Conservation (phyloP, 2,888 invertebrate species). For the Andrena haemorrhoa region DNA sequence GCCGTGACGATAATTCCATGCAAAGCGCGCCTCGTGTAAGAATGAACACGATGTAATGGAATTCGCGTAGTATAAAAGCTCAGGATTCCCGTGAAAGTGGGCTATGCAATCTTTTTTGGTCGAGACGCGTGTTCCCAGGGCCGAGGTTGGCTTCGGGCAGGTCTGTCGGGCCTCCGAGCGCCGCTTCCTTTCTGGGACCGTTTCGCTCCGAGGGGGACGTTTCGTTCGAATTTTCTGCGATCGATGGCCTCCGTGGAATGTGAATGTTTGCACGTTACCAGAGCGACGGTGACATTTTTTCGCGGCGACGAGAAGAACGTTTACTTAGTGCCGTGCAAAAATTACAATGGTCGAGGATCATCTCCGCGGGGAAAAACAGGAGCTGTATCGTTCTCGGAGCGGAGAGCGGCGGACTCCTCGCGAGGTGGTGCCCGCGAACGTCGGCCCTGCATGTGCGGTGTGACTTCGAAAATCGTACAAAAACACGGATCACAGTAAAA, state of each 20-base stretch:
- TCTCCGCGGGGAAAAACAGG: neutral
- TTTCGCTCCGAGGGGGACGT: neutral
- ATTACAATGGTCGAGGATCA: neutral
- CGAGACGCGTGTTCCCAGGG: constrained; percentile 67
- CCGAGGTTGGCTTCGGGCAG: constrained; percentile 53
- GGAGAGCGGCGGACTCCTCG: neutral
- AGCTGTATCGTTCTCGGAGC: neutral
- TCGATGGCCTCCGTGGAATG: neutral
- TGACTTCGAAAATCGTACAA: constrained; percentile 80
- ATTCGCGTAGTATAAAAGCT: constrained; percentile 66
- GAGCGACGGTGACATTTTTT: neutral
- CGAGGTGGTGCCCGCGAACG: constrained; percentile 51
- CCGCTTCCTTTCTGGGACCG: neutral
- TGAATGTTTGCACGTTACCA: neutral
- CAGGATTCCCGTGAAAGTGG: constrained; percentile 57
- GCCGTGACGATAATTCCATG: constrained; percentile 48
- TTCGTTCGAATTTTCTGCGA: neutral
- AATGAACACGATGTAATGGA: constrained; percentile 58
- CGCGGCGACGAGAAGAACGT: neutral
- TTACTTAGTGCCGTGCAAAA: neutral
- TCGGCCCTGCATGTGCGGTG: constrained; percentile 73
- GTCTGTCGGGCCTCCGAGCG: neutral
- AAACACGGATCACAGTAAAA: constrained; percentile 79
- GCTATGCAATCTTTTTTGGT: constrained; percentile 62
- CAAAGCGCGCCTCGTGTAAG: constrained; percentile 40